Base-by-base conservation (phyloP, 1,140 invertebrate species). In the Drepana arcuata region DNA sequence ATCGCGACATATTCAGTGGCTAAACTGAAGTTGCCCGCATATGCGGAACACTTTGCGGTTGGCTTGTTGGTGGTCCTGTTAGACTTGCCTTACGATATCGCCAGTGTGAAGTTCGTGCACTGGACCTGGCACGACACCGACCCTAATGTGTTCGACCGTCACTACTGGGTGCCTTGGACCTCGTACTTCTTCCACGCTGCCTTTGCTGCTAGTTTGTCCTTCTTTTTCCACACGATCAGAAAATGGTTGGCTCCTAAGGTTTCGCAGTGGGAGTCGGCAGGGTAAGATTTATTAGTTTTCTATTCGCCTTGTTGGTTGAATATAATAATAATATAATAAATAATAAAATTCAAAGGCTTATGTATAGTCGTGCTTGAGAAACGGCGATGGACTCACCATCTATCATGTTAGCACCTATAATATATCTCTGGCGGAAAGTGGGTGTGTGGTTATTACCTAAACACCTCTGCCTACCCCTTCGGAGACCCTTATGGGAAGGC, bases 51-150 rank as follows among this genome's bases (percentile, higher is more conserved):
- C 0, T 89, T 92, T 67, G 91, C 91, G 16, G 91, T 92, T 24
- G 93, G 93, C 1, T 67, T 94, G n/a, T 62, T 87, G 1, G 88
- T 88, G 0, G 90, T 93, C 0, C 74, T 93, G 7, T 85, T 94
- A 12, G 93, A 95, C 60, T 84, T 94, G 24, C 92, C 93, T 0
- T 94, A 92, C 61, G 92, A 94, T 56, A 93, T 94, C 16, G 88
- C 92, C 35, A 87, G 89, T 1, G 89, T 94, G 0, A 93, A 93
- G 64, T 90, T 92, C 57, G 66, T 93, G 1, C 92, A 93, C 75
- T 94, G 92, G 92, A 92, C 90, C 0, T 94, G 92, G 92, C 92
- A 95, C 63, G 92, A 93, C 63, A 93, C 92, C 0, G 92, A 94
- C 72, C 91, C 92, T 1, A 94, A 94, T 66, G 90, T 95, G 41